phyloP scores from a whole-genome alignment of 2,888 invertebrate species.

The Coronaproctus castanopsis region DNA sequence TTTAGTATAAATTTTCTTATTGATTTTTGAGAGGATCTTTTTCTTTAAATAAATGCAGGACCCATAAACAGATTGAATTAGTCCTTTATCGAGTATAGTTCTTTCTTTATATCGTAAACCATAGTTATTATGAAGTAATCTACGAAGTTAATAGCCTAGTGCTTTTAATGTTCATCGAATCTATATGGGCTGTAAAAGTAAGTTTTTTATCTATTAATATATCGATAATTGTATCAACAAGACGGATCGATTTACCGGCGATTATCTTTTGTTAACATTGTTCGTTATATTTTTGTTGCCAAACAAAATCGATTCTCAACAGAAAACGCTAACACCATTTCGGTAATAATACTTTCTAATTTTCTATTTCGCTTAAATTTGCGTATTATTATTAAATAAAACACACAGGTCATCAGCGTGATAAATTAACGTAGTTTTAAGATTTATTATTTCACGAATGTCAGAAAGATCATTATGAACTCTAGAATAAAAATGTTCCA shows the following conservation, averaged over 20 bases:
- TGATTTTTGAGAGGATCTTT: too few species aligned
- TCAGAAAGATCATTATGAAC: not conserved
- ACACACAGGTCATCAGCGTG: not conserved
- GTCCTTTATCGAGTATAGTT: too few species aligned
- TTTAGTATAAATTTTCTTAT: too few species aligned
- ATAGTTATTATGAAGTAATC: too few species aligned
- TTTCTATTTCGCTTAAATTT: not conserved
- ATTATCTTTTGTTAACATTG: not conserved
- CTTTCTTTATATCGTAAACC: too few species aligned
- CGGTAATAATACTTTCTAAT: not conserved
- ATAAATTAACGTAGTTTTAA: not conserved
- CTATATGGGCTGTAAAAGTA: not conserved
- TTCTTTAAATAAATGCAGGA: too few species aligned
- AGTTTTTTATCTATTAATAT: not conserved
- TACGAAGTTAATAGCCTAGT: too few species aligned
- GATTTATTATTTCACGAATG: not conserved
- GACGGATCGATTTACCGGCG: not conserved
- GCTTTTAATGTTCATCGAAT: not conserved
- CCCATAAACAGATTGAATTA: too few species aligned
- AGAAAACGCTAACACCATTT: not conserved
- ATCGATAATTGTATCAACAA: not conserved
- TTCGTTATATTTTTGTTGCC: not conserved
- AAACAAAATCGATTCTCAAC: not conserved
- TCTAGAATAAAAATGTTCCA: not conserved
- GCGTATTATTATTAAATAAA: not conserved